Base-by-base conservation (phyloP, 35 echinoderm and acorn worm genomes). In the Apostichopus parvimensis region DNA sequence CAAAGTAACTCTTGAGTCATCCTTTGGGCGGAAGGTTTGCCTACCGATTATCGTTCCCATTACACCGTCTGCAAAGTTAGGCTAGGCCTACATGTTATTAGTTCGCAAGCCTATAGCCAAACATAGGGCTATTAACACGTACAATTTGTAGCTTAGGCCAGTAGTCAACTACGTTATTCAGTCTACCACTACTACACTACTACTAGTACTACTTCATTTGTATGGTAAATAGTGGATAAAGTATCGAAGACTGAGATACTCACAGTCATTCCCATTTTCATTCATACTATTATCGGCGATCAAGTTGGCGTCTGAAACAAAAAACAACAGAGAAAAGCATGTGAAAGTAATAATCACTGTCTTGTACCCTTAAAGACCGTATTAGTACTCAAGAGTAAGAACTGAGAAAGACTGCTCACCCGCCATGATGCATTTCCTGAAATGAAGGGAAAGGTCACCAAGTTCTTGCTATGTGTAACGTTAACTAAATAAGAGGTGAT, bases 361-460 rank as follows among this genome's bases (percentile, higher is more conserved):
- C 8, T 61, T 9, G 58, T 75, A 75, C 15, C 15, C 6, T 75
- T 17, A 68, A 68, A 68, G 64, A 68, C 9, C 64, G 11, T 11
- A 14, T 45, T 18, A 75, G 8, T 75, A 75, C 13, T 18, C 71
- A 75, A n/a, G 20, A 75, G 17, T 22, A n/a, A 18, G 20, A 75
- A 75, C n/a, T 75, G 6, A 56, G 22, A 60, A 84, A 84, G n/a
- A 54, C 57, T 56, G 58, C 81, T 84, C 81, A 84, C 81, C 81
- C 81, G 81, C 81, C 81, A 84, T 84, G 81, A 84, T 84, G 81
- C 81, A 59, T 84, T 84, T 84, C 81, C 81, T 84, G 56, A 84
- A 84, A 75, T 75, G 71, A 75, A 21, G 71, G 14, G 71, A 75
- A 75, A 75, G 71, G 71, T 75, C 71, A 75, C n/a, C 14, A 75